Percentiles rank a stretch among this genome's conserved stretches.
phyloP scores from a whole-genome alignment of 2,888 invertebrate species.

The Oasisia sp. region DNA sequence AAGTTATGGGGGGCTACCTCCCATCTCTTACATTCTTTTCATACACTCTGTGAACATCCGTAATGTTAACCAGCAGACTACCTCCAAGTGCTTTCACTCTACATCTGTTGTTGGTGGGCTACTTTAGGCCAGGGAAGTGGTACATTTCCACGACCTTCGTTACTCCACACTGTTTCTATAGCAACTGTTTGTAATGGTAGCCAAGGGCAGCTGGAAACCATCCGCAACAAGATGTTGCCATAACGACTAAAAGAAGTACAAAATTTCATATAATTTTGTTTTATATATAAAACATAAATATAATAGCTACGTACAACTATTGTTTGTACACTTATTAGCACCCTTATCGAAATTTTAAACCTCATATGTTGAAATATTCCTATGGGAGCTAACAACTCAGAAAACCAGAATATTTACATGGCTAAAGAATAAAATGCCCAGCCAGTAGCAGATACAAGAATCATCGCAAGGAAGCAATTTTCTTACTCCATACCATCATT shows the following conservation, averaged over 20 bases:
- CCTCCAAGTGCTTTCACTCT: too few relatives aligned
- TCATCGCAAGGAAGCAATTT: too few relatives aligned
- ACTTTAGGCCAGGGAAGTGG: too few relatives aligned
- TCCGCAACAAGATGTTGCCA: background rate
- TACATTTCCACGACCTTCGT: too few relatives aligned
- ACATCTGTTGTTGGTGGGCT: too few relatives aligned
- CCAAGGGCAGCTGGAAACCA: background rate
- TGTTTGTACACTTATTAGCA: background rate
- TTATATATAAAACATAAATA: constrained; percentile 13
- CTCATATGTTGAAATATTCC: background rate
- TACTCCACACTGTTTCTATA: background rate
- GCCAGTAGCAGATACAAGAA: too few relatives aligned
- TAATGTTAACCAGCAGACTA: background rate
- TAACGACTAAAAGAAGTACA: too few relatives aligned
- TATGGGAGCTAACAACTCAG: background rate
- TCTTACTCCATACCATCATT: too few relatives aligned
- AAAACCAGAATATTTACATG: background rate
- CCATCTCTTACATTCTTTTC: background rate
- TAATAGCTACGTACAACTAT: background rate
- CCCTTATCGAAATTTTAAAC: background rate
- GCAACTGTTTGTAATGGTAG: constrained; percentile 1
- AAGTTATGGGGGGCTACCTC: too few relatives aligned
- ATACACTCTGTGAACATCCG: background rate
- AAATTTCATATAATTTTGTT: background rate
- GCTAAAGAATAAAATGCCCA: too few relatives aligned